Evolutionary conservation across 2,888 invertebrate species (phyloP).

Genomic region (Acheta domesticus): DNA sequence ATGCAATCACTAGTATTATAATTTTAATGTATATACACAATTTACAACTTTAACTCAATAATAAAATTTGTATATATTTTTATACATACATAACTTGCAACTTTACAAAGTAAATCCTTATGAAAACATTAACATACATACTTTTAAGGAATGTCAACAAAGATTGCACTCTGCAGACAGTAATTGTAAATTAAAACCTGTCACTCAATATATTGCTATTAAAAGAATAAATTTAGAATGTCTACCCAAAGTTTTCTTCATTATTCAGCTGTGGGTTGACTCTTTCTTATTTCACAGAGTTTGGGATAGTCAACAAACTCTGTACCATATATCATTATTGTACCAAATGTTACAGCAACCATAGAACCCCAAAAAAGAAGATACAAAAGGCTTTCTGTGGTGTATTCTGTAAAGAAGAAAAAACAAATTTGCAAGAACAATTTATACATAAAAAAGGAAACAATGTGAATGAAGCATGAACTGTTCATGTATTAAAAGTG

Average conservation of each 20-base stretch:
- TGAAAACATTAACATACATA: background rate
- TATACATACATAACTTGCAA: background rate
- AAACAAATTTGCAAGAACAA: background rate
- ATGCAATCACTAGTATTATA: background rate
- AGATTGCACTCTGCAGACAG: background rate
- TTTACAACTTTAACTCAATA: conserved; percentile 18
- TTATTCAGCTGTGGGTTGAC: background rate
- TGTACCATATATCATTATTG: conserved; percentile 82
- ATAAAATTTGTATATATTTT: background rate
- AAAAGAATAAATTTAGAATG: background rate
- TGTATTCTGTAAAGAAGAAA: conserved; percentile 60
- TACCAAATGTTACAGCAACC: conserved; percentile 71
- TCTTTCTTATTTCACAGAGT: conserved; percentile 29
- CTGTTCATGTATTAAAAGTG: no score
- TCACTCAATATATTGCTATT: background rate
- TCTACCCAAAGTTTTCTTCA: background rate
- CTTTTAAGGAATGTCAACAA: background rate
- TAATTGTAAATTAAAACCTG: background rate
- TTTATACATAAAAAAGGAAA: no score
- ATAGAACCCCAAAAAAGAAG: conserved; percentile 94
- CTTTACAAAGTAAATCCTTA: background rate
- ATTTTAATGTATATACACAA: background rate
- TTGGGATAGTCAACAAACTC: conserved; percentile 92
- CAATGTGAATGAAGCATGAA: no score
- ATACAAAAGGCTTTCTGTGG: conserved; percentile 78